These are phyloP conservation scores for Stigmatopora argus DNA, from an alignment of 2,113 vertebrate species.

Conservation along the genomic window DNA sequence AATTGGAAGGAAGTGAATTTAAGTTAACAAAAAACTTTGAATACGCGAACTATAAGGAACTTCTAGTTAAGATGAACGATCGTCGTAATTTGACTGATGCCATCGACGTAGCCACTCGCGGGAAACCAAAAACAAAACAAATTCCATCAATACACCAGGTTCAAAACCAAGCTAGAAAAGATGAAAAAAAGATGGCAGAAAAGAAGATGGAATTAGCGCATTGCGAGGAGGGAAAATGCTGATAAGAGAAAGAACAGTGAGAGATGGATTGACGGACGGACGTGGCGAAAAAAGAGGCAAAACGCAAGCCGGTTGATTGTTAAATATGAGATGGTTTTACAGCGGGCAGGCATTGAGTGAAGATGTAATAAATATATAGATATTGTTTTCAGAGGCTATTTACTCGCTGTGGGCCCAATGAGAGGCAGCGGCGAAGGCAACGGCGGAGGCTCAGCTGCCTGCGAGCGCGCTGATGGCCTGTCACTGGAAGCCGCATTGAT, in stretches of 20 bases:
- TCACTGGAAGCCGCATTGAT: conserved; percentile 67
- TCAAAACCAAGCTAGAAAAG: conserved; percentile 28
- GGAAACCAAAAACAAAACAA: conserved; percentile 58
- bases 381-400: conserved; percentile 72
- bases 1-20: background rate
- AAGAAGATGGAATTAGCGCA: conserved; percentile 39
- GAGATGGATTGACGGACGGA: conserved; percentile 3
- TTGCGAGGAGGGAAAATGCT: conserved; percentile 22
- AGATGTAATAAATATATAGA: conserved; percentile 71
- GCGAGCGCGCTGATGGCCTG: conserved; percentile 69
- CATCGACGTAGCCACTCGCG: conserved; percentile 45
- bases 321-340: conserved; percentile 73
- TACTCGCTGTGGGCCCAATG: conserved; percentile 55
- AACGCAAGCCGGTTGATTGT: conserved; percentile 52
- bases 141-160: conserved; percentile 57
- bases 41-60: background rate
- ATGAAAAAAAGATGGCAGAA: conserved; percentile 25
- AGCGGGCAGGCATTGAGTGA: conserved; percentile 65
- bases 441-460: conserved; percentile 50
- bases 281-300: conserved; percentile 12
- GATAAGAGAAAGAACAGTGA: conserved; percentile 18
- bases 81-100: conserved; percentile 32
- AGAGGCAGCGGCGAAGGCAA: conserved; percentile 41
- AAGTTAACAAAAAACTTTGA: background rate
- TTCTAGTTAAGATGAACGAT: background rate